Percentiles rank a stretch among this genome's conserved stretches.
Conservation (phyloP, 2,113 vertebrate species). For the Paralichthys olivaceus region DNA sequence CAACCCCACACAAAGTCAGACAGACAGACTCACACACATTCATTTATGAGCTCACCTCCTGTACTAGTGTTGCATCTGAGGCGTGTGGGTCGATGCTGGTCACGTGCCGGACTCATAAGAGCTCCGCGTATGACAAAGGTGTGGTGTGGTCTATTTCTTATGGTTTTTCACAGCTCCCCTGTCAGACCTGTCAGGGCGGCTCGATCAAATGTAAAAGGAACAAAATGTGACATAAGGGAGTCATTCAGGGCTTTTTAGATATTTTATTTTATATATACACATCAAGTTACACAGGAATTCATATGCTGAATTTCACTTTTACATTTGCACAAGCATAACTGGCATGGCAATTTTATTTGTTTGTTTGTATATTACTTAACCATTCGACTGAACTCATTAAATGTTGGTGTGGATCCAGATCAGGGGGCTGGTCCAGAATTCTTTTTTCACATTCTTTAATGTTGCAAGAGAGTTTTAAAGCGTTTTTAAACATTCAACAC, state of each 20-base stretch:
- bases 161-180: constrained; percentile 28
- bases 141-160: constrained; percentile 31
- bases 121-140: constrained; percentile 23
- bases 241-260: neutral
- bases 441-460: too few species aligned
- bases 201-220: constrained; percentile 3
- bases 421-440: too few species aligned
- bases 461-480: too few species aligned
- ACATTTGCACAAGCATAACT: too few species aligned
- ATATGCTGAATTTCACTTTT: too few species aligned
- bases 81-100: constrained; percentile 15
- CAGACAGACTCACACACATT: neutral
- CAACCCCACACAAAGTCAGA: neutral
- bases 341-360: too few species aligned
- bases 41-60: neutral
- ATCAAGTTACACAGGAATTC: too few species aligned
- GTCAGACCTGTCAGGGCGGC: neutral
- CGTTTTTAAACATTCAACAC: too few species aligned
- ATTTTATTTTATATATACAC: neutral
- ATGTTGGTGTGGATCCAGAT: too few species aligned
- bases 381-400: too few species aligned
- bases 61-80: neutral
- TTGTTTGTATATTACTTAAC: too few species aligned
- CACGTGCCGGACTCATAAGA: constrained; percentile 33
- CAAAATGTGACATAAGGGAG: constrained; percentile 4